phyloP scores from a whole-genome alignment of 1,140 invertebrate species.

The Drosophila malerkotliana region DNA sequence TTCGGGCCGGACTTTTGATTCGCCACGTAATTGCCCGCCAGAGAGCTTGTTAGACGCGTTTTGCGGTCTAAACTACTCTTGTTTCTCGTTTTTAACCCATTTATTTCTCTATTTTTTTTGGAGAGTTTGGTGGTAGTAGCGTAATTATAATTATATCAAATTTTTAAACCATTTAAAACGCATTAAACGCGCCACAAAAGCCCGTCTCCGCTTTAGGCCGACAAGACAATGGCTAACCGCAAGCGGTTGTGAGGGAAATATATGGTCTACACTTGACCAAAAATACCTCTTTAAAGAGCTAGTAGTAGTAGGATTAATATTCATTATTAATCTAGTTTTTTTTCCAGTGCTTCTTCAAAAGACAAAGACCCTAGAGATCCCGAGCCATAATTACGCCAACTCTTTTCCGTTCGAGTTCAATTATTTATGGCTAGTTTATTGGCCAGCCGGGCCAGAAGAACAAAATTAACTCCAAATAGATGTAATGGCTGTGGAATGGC shows the following conservation, averaged over 20 bases:
- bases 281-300: neutral
- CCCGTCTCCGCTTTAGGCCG: conserved; percentile 30
- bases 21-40: conserved; percentile 29
- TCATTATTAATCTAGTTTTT: neutral
- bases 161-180: conserved; percentile 82
- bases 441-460: conserved; percentile 35
- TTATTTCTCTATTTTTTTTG: conserved; percentile 56
- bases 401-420: conserved; percentile 71
- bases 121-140: conserved; percentile 47
- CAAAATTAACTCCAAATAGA: conserved; percentile 53
- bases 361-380: conserved; percentile 28
- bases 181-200: conserved; percentile 72
- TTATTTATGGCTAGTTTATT: conserved; percentile 80
- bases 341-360: conserved; percentile 3
- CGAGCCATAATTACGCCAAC: conserved; percentile 58
- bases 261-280: neutral
- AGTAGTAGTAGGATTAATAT: neutral
- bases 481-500: conserved; percentile 24
- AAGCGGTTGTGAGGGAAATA: conserved; percentile 27
- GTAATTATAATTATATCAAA: conserved; percentile 82
- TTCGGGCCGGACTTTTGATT: conserved; percentile 33
- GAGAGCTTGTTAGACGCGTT: conserved; percentile 52
- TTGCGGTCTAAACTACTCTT: conserved; percentile 46
- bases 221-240: conserved; percentile 49
- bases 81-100: conserved; percentile 55